Conservation (phyloP, 2,888 invertebrate genomes). For the Drosophila quasianomalipes region DNA sequence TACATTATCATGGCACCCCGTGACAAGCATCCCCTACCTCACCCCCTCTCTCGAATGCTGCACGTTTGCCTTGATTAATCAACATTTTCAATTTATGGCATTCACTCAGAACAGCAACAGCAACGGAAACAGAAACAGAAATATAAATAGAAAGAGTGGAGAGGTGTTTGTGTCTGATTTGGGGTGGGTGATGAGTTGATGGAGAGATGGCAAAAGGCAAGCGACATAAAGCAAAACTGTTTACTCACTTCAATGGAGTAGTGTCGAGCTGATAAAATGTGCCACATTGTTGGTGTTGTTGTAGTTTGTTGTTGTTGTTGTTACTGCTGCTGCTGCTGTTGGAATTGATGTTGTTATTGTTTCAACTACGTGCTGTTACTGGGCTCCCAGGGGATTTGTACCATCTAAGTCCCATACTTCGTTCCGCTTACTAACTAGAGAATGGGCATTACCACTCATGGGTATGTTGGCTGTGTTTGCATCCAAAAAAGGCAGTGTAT, state of each 20-base stretch:
- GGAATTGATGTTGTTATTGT: conserved; percentile 12
- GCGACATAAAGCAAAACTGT: conserved; percentile 73
- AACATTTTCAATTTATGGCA: conserved; percentile 78
- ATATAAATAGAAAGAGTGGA: neutral
- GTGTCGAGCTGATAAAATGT: conserved; percentile 71
- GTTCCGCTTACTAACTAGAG: conserved; percentile 8
- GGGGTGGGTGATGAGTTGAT: neutral
- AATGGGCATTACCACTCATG: neutral
- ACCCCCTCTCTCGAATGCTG: conserved; percentile 13
- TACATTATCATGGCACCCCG: conserved; percentile 28
- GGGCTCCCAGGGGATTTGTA: conserved; percentile 74
- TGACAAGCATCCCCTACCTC: neutral
- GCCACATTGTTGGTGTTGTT: conserved; percentile 20
- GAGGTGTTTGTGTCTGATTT: too few relatives aligned
- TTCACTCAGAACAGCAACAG: conserved; percentile 43
- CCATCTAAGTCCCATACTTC: conserved; percentile 59
- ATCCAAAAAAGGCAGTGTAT: neutral
- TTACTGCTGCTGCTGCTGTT: neutral
- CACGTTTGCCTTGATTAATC: conserved; percentile 75
- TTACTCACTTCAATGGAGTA: conserved; percentile 76
- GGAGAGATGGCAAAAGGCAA: conserved; percentile 5
- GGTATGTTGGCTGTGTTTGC: neutral
- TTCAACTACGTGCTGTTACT: conserved; percentile 69
- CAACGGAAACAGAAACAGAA: conserved; percentile 6
- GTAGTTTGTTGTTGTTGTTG: neutral